These are phyloP conservation scores for Coptodon rendalli DNA, from an alignment of 2,113 vertebrate species.

Conservation along the genomic window DNA sequence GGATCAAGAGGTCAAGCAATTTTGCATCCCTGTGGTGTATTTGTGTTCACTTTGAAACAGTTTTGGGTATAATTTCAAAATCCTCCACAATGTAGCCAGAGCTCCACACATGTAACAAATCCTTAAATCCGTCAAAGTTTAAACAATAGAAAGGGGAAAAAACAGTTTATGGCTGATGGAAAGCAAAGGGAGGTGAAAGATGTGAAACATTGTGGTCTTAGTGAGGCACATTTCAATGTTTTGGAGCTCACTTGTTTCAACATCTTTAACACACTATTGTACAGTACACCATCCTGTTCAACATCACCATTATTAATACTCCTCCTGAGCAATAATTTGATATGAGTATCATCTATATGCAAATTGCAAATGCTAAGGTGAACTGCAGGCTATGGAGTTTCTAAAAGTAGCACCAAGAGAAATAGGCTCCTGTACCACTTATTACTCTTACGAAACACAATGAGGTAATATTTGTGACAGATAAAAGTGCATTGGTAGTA, in stretches of 20 bases:
- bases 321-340: slow-evolving; percentile 14
- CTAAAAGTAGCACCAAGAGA: neutral
- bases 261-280: neutral
- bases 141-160: neutral
- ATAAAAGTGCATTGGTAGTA: slow-evolving; percentile 44
- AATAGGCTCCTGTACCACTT: slow-evolving; percentile 3
- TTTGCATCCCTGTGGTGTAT: slow-evolving; percentile 8
- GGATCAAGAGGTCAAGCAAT: slow-evolving; percentile 28
- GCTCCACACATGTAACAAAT: neutral
- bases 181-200: neutral
- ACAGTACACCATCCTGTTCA: slow-evolving; percentile 15
- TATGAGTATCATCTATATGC: slow-evolving; percentile 51
- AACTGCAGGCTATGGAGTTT: neutral
- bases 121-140: neutral
- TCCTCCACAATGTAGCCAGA: neutral
- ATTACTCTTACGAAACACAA: slow-evolving; percentile 25
- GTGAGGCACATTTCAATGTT: neutral
- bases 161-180: neutral
- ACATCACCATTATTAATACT: slow-evolving; percentile 33
- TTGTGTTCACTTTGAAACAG: neutral
- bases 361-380: slow-evolving; percentile 37
- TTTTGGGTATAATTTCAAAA: neutral
- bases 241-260: neutral
- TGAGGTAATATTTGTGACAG: neutral
- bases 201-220: neutral